Evolutionary conservation across 2,113 vertebrate genomes (phyloP).

Genomic region (Phalacrocorax pelagicus): DNA sequence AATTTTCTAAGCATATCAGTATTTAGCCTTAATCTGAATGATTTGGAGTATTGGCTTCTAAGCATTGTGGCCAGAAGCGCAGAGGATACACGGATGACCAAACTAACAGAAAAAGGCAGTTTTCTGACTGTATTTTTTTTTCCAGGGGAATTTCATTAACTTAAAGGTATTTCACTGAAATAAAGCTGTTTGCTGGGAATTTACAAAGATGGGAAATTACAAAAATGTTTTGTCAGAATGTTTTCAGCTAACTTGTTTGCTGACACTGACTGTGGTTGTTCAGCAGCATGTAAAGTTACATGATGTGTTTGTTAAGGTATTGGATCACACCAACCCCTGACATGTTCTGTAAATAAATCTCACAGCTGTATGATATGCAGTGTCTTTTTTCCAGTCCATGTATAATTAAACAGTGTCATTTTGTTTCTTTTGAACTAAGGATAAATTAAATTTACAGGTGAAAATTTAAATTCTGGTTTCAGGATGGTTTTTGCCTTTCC

Average conservation of each 20-base stretch:
- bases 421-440: not conserved
- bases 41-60: not conserved
- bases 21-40: not conserved
- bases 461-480: not conserved
- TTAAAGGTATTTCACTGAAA: not conserved
- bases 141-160: not conserved
- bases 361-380: not conserved
- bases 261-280: not conserved
- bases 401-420: not conserved
- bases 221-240: not conserved
- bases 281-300: not conserved
- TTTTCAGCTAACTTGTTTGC: not conserved
- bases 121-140: not conserved
- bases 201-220: not conserved
- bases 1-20: not conserved
- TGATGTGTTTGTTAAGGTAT: not conserved
- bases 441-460: not conserved
- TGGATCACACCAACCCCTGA: not conserved
- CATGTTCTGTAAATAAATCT: not conserved
- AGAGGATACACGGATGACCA: not conserved
- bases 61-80: not conserved
- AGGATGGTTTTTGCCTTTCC: not conserved
- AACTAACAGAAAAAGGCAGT: not conserved
- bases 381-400: not conserved
- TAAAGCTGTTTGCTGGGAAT: not conserved